Conservation (phyloP, 2,888 invertebrate species). For the Andricus quercusramuli region DNA sequence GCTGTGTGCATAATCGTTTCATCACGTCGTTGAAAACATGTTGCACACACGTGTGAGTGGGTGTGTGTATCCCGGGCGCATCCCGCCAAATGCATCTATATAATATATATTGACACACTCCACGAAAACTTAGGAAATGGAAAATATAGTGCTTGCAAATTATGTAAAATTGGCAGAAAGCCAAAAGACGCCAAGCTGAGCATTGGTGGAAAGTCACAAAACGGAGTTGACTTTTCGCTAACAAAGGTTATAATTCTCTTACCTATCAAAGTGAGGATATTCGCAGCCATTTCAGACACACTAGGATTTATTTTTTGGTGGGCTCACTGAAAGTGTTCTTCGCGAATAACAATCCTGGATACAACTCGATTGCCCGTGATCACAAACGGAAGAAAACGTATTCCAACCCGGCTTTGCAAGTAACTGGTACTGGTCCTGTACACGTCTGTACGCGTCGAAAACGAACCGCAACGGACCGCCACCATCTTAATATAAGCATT, state of each 20-base stretch:
- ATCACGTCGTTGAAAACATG: background rate
- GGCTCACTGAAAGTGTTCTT: background rate
- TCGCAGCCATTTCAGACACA: background rate
- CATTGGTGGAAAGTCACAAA: background rate
- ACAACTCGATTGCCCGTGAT: background rate
- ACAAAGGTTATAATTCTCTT: slow-evolving; percentile 7
- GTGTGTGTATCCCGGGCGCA: too few species aligned
- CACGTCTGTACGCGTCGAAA: too few species aligned
- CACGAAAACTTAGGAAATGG: background rate
- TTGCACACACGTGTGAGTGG: background rate
- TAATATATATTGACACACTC: background rate
- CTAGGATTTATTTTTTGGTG: background rate
- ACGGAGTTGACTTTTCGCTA: background rate
- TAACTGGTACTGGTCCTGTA: too few species aligned
- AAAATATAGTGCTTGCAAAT: background rate
- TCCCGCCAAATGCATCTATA: background rate
- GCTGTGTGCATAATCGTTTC: background rate
- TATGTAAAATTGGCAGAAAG: background rate
- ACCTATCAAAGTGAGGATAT: slow-evolving; percentile 2
- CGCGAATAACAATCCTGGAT: background rate
- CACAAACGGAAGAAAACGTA: background rate
- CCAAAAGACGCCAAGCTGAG: background rate
- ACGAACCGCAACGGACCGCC: too few species aligned
- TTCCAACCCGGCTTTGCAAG: background rate
- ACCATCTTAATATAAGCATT: too few species aligned